Percentiles rank a stretch among this genome's conserved stretches.
phyloP scores from a whole-genome alignment of 2,888 invertebrate species.

The Bibio marci region DNA sequence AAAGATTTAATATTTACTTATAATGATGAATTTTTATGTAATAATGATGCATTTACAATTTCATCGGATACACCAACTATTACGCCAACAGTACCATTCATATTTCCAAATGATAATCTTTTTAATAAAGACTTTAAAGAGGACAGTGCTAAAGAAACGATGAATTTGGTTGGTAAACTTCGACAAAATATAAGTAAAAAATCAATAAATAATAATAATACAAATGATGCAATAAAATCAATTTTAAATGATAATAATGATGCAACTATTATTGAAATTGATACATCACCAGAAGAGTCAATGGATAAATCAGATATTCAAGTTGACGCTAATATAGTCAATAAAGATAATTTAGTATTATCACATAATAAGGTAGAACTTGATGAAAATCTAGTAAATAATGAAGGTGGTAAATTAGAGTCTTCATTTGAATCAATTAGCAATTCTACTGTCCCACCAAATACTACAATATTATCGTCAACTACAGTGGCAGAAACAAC shows the following conservation, averaged over 20 bases:
- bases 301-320: neutral
- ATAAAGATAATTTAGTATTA: too few species aligned
- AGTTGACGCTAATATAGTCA: too few species aligned
- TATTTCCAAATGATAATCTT: constrained; percentile 44
- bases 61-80: neutral
- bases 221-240: neutral
- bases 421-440: too few species aligned
- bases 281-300: constrained; percentile 1
- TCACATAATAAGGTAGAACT: too few species aligned
- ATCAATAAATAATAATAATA: too few species aligned
- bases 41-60: constrained; percentile 2
- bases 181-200: constrained; percentile 41
- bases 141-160: constrained; percentile 63
- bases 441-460: too few species aligned
- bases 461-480: too few species aligned
- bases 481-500: too few species aligned
- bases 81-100: constrained; percentile 38
- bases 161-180: constrained; percentile 69
- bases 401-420: too few species aligned
- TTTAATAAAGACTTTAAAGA: constrained; percentile 39
- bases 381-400: too few species aligned
- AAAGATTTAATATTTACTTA: constrained; percentile 12
- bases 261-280: constrained; percentile 1
- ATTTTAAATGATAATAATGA: neutral
- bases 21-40: constrained; percentile 1